These are phyloP conservation scores for Drosophila kepulauana DNA, from an alignment of 1,140 invertebrate species.

Conservation along the genomic window DNA sequence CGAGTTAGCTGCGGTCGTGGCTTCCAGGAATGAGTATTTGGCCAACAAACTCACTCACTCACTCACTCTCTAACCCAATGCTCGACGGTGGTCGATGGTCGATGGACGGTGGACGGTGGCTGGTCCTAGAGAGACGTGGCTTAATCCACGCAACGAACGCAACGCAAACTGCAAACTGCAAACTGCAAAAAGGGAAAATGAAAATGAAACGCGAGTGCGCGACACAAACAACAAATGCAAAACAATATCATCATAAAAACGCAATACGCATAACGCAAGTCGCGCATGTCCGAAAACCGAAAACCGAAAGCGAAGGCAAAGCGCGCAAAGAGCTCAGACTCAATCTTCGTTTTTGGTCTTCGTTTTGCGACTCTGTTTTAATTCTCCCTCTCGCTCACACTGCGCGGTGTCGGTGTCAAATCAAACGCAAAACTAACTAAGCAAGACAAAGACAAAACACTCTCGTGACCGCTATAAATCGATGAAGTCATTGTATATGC, in stretches of 20 bases:
- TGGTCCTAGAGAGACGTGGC: slow-evolving; percentile 63
- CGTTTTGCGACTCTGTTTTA: not conserved
- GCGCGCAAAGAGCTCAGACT: not conserved
- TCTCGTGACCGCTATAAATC: slow-evolving; percentile 81
- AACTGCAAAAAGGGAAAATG: slow-evolving; percentile 7
- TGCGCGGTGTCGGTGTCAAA: no score
- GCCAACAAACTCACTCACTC: not conserved
- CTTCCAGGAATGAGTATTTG: slow-evolving; percentile 61
- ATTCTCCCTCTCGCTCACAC: no score
- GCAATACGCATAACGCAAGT: slow-evolving; percentile 46
- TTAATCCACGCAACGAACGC: slow-evolving; percentile 63
- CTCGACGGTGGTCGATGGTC: not conserved
- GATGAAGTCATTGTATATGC: slow-evolving; percentile 79
- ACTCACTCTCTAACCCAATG: not conserved
- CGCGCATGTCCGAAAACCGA: slow-evolving; percentile 39
- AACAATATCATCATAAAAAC: slow-evolving; percentile 80
- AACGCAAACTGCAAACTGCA: no score
- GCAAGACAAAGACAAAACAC: slow-evolving; percentile 40
- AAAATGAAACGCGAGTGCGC: slow-evolving; percentile 50
- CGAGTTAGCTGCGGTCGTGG: slow-evolving; percentile 55
- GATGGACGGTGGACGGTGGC: not conserved
- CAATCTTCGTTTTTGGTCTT: not conserved
- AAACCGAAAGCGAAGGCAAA: slow-evolving; percentile 2
- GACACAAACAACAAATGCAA: slow-evolving; percentile 62
- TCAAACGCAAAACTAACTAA: no score